These are phyloP conservation scores for Halocynthia aurantium DNA, from an alignment of 23 tunicate genomes.

Conservation along the genomic window DNA sequence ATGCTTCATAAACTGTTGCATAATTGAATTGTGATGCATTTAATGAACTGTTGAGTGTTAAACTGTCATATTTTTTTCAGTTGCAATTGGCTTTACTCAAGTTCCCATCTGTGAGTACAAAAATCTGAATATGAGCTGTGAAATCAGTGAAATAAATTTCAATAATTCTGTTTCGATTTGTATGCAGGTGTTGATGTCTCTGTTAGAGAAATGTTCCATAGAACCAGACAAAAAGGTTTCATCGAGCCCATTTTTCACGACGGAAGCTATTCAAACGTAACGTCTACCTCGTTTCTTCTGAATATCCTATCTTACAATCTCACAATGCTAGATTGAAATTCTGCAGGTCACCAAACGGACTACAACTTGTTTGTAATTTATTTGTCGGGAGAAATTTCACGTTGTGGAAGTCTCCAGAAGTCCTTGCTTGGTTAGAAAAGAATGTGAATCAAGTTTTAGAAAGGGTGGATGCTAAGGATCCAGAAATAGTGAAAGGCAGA, in stretches of 20 bases:
- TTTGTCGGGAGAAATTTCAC: slow-evolving; percentile 47
- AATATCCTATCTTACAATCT: not conserved
- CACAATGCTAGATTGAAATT: not conserved
- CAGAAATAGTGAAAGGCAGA: slow-evolving; percentile 25
- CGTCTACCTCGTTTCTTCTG: not conserved
- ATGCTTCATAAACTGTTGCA: not conserved
- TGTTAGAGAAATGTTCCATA: slow-evolving; percentile 74
- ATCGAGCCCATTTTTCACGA: slow-evolving; percentile 26
- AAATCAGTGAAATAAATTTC: not conserved
- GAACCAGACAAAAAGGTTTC: slow-evolving; percentile 55
- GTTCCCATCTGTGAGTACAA: slow-evolving; percentile 76
- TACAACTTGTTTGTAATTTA: slow-evolving; percentile 49
- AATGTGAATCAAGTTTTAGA: slow-evolving; percentile 53
- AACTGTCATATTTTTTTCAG: not conserved
- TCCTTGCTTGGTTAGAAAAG: slow-evolving; percentile 59
- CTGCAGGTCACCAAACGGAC: slow-evolving; percentile 52
- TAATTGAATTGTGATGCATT: not conserved
- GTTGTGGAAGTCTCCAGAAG: slow-evolving; percentile 68
- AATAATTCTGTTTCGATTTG: slow-evolving; percentile 1
- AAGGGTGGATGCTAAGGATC: slow-evolving; percentile 22
- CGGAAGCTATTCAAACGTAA: slow-evolving; percentile 54
- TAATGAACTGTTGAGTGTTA: no score
- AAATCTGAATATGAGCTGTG: not conserved
- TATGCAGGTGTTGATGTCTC: slow-evolving; percentile 31
- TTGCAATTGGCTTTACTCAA: slow-evolving; percentile 58